A percentile compares a stretch with the other conserved stretches of the same genome.
Conservation (phyloP, 2,888 invertebrate species). For the Drosophila melanosoma region DNA sequence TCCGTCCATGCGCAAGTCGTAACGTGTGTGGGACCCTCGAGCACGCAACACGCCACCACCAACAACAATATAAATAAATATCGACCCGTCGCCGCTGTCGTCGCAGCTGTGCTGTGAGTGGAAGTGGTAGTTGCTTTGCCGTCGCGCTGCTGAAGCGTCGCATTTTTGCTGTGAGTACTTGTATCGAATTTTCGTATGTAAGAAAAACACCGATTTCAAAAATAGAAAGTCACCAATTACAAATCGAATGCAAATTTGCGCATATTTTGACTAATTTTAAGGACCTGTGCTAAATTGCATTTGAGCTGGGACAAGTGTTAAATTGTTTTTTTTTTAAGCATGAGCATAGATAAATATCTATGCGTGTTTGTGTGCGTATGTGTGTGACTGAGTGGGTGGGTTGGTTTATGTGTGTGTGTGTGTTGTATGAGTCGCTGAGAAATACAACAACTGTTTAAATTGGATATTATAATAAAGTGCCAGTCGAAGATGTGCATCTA, state of each 20-base stretch:
- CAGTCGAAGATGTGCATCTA: conserved; percentile 13
- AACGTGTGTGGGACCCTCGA: conserved; percentile 17
- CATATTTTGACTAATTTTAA: background rate
- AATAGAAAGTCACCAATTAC: conserved; percentile 44
- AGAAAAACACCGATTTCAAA: conserved; percentile 26
- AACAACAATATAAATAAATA: conserved; percentile 42
- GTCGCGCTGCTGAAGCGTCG: conserved; percentile 56
- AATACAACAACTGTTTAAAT: conserved; percentile 56
- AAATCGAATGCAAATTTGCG: conserved; percentile 15
- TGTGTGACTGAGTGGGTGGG: background rate
- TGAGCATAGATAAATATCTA: background rate
- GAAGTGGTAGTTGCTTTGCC: conserved; percentile 56
- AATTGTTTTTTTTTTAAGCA: conserved; percentile 16
- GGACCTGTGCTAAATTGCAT: conserved; percentile 21
- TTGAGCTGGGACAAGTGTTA: conserved; percentile 20
- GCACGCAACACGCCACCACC: conserved; percentile 38
- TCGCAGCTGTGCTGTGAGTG: conserved; percentile 54
- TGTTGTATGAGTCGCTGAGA: conserved; percentile 36
- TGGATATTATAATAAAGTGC: conserved; percentile 46
- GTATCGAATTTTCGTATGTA: conserved; percentile 54
- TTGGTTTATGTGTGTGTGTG: conserved; percentile 14
- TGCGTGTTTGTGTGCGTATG: conserved; percentile 6
- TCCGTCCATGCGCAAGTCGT: background rate
- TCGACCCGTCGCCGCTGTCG: conserved; percentile 50
- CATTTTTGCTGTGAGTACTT: conserved; percentile 32